Evolutionary conservation across 2,888 invertebrate species (phyloP).

Genomic region (Lapara coniferarum): DNA sequence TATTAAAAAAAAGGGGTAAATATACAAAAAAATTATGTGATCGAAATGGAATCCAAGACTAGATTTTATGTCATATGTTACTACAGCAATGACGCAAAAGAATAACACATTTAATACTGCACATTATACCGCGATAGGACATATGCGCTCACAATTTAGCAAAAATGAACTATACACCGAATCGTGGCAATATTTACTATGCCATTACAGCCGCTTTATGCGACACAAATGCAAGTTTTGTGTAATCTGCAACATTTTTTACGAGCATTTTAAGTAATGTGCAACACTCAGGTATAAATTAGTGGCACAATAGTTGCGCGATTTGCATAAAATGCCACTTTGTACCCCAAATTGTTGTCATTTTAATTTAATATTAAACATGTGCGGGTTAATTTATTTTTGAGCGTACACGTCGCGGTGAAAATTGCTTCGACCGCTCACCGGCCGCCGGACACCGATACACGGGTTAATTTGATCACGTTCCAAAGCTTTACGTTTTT

Average conservation of each 20-base stretch:
- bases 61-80: too few species aligned
- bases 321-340: conserved; percentile 64
- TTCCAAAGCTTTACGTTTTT: conserved; percentile 35
- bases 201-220: conserved; percentile 59
- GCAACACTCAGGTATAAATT: conserved; percentile 58
- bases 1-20: too few species aligned
- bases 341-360: conserved; percentile 57
- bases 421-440: conserved; percentile 34
- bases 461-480: conserved; percentile 46
- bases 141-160: conserved; percentile 23
- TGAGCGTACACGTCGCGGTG: conserved; percentile 35
- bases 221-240: conserved; percentile 56
- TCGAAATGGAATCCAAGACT: too few species aligned
- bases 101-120: conserved; percentile 16
- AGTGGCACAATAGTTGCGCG: conserved; percentile 56
- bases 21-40: too few species aligned
- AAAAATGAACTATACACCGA: conserved; percentile 25
- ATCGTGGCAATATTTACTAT: conserved; percentile 53
- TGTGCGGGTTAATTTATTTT: conserved; percentile 50
- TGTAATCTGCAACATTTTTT: conserved; percentile 65
- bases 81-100: not conserved
- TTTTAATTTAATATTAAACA: conserved; percentile 61
- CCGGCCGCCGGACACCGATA: conserved; percentile 38
- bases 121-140: conserved; percentile 10
- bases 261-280: conserved; percentile 64